phyloP scores from a whole-genome alignment of 1,140 invertebrate species.

The Drosophila parvula region DNA sequence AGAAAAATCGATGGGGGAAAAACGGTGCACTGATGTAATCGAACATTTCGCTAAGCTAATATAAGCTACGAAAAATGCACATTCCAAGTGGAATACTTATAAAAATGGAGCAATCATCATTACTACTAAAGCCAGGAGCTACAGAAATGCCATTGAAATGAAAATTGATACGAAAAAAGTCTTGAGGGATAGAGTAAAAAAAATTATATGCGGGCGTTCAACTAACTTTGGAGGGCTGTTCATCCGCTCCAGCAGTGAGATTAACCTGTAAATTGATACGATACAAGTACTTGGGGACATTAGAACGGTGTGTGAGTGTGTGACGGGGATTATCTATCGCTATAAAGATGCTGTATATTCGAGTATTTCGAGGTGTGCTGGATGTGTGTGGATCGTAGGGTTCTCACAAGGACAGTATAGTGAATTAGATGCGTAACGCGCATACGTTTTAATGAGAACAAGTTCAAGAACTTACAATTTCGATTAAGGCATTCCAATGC shows the following conservation, averaged over 20 bases:
- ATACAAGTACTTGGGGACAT: constrained; percentile 57
- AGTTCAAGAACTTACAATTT: not conserved
- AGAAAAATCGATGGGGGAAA: constrained; percentile 12
- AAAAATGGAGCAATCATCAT: constrained; percentile 26
- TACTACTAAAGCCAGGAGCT: constrained; percentile 36
- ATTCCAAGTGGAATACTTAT: constrained; percentile 23
- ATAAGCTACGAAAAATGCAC: constrained; percentile 42
- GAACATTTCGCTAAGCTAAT: constrained; percentile 16
- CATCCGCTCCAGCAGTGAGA: constrained; percentile 84
- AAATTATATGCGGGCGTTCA: constrained; percentile 47
- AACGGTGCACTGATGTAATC: constrained; percentile 12
- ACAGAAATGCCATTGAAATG: constrained; percentile 42
- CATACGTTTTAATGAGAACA: not conserved
- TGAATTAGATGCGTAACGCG: not conserved
- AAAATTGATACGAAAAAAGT: constrained; percentile 8
- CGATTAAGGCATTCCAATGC: not conserved
- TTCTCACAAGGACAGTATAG: not conserved
- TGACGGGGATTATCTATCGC: not conserved
- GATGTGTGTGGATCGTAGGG: constrained; percentile 6
- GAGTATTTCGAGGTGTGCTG: constrained; percentile 17
- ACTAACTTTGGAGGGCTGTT: constrained; percentile 84
- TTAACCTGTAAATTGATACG: constrained; percentile 81
- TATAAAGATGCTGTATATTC: constrained; percentile 8
- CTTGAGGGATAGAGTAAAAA: constrained; percentile 14
- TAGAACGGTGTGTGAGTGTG: constrained; percentile 39